Evolutionary conservation across 2,113 vertebrate genomes (phyloP), one percentile per base, ranked within the genome.

Genomic region (Alethe castanea): DNA sequence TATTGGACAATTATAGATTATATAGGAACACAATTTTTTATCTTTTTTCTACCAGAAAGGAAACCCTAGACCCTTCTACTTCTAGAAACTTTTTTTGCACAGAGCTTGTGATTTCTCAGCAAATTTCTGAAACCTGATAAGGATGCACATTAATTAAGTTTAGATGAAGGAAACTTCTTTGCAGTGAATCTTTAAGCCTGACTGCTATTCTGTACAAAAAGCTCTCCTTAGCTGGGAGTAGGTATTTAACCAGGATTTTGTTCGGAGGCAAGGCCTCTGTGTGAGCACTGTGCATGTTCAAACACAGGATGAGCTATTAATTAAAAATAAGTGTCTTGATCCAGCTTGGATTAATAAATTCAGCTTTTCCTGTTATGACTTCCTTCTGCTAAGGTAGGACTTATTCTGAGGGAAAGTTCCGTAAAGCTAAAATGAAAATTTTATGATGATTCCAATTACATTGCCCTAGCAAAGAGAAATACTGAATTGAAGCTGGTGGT

Each of bases 121-220:
- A 95, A 71, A 90, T 92, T 92, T 88, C 42, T 77, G 70, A 94
- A 94, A 62, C 90, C 86, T 77, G 96, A 91, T 97, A 97, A 95
- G 90, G 81, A 50, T 60, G 79, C 61, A 65, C 64, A 71, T 91
- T 96, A 97, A 96, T 95, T 93, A 93, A 94, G n/a, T 76, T 90
- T 64, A 90, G 92, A 71, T 80, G 92, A 93, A 92, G 89, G 40
- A 91, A 95, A 65, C 31, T 56, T 83, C 31, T 59, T 84, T 77
- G 50, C 61, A 81, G 66, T 94, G 92, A 89, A 85, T 96, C 60
- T 82, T 45, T 38, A 38, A 74, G 59, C 89, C 62, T 83, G 78
- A 66, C 74, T 81, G 61, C 65, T 78, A 0, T 88, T 50, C n/a
- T 23, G 57, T 61, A 52, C 6, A 7, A 40, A 86, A 81, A 64